Conservation (phyloP, 2,797 vertebrate genomes). For the Intellagama lesueurii region DNA sequence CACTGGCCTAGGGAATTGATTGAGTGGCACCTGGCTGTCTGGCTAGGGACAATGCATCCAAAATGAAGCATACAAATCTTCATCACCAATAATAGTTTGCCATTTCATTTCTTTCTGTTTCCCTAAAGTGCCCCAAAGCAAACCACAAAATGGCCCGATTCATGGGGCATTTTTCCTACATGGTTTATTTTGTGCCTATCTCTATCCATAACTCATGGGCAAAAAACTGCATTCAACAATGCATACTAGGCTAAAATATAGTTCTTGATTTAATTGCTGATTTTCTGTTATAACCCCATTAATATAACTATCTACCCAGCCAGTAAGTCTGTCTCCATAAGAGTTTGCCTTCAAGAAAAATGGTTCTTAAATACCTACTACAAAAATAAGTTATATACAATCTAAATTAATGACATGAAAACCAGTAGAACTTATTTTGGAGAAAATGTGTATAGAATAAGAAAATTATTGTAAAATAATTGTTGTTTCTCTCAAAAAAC, state of each 20-base stretch:
- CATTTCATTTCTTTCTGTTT: too few relatives aligned
- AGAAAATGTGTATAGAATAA: neutral
- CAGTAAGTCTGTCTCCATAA: neutral
- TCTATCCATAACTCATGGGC: neutral
- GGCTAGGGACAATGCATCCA: too few relatives aligned
- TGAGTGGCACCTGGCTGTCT: too few relatives aligned
- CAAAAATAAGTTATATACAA: neutral
- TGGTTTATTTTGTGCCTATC: too few relatives aligned
- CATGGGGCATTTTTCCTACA: too few relatives aligned
- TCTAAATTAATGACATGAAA: neutral
- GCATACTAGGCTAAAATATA: neutral
- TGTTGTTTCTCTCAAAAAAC: neutral
- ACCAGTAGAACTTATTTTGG: neutral
- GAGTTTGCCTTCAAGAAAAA: neutral
- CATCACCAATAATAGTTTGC: too few relatives aligned
- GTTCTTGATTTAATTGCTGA: neutral
- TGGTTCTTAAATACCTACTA: neutral
- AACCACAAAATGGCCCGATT: too few relatives aligned
- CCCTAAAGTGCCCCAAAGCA: too few relatives aligned
- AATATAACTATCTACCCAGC: neutral
- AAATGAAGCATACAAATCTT: too few relatives aligned
- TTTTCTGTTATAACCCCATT: neutral
- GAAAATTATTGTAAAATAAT: neutral
- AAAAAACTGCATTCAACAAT: neutral
- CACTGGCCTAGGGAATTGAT: too few relatives aligned